Evolutionary conservation across 2,797 vertebrate species (phyloP), one percentile per base, ranked within the genome.

Genomic region (Eulemur coronatus): DNA sequence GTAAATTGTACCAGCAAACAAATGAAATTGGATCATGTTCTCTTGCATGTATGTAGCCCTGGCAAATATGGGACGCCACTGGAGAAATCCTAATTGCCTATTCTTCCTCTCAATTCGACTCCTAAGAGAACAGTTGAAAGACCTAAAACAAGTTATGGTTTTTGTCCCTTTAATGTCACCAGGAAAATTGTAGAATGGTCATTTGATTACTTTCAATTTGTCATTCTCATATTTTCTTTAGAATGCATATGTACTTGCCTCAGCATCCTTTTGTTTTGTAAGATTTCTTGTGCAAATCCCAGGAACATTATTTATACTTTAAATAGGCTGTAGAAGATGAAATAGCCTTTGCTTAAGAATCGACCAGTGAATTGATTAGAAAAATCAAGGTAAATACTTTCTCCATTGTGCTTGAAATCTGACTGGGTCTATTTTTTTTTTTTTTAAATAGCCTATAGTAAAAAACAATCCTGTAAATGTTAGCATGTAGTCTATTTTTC

Each of bases 1-100:
- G 91, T 84, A 96, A 97, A 92, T 85, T 78, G 91, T 84, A 85
- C 70, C 84, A 84, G 95, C 95, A 97, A 96, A 93, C 93, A 96
- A 84, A 92, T 93, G 87, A 95, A 96, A 98, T 81, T 33, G 73
- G 87, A 96, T 97, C 91, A 24, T 73, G 50, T 75, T 93, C 95
- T 88, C 93, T 84, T 93, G 86, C 86, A 70, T 76, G 26, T 86
- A 30, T 78, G 63, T 52, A 70, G 75, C 76, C 86, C 82, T 46
- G 84, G 69, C 94, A 95, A 91, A 95, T 80, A 87, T n/a, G 52
- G 91, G 61, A 87, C 7, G 2, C 75, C 92, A 67, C 0, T 43
- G 30, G 81, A 89, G 78, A 97, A 50, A 78, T 22, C 35, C 41
- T 84, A 72, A 97, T 95, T 78, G 55, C 59, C 69, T 28, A 4